Evolutionary conservation across 2,888 invertebrate genomes (phyloP), one percentile per base, ranked within the genome.

Genomic region (Stenodema calcarata): DNA sequence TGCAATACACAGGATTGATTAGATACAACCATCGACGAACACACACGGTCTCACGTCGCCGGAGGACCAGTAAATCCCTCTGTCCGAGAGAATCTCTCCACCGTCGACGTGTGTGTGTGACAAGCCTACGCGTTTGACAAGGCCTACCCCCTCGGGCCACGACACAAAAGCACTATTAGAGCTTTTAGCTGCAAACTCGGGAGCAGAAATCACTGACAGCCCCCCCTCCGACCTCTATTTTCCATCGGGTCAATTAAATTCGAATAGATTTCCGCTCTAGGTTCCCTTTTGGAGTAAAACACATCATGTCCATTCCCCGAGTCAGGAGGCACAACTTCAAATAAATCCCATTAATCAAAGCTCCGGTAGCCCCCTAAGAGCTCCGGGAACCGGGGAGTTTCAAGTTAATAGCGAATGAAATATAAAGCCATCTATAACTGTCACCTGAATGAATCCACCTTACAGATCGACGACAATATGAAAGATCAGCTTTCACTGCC

Each of bases 91-190:
- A 23, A 7, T 12, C 47, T 12, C 12, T 47, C 16, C 47, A 47
- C n/a, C 12, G 16, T 12, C 14, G 47, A 14, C 47, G 16, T 47
- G 47, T 47, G 47, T 47, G 47, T 47, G 47, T 47, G 54, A 54
- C 54, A 54, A 54, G 54, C 54, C 54, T 54, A 76, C 76, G 42
- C 76, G 78, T 78, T 42, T 78, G 78, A 78, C 78, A 44, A 28
- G 1, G 28, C 73, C 16, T n/a, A 6, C 27, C 78, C 76, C 76
- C 42, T 2, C 42, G 73, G 30, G 44, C 44, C n/a, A 78, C 23
- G 44, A 78, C 78, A 78, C 78, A 78, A 78, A 78, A 78, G 78
- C 78, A 44, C 78, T 78, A 78, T 78, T 78, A 78, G 78, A 42
- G 78, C 78, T 78, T 78, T 78, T 78, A 78, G 78, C 78, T 23